Base-by-base conservation (phyloP, 1,140 invertebrate genomes). In the Drosophila persimilis region DNA sequence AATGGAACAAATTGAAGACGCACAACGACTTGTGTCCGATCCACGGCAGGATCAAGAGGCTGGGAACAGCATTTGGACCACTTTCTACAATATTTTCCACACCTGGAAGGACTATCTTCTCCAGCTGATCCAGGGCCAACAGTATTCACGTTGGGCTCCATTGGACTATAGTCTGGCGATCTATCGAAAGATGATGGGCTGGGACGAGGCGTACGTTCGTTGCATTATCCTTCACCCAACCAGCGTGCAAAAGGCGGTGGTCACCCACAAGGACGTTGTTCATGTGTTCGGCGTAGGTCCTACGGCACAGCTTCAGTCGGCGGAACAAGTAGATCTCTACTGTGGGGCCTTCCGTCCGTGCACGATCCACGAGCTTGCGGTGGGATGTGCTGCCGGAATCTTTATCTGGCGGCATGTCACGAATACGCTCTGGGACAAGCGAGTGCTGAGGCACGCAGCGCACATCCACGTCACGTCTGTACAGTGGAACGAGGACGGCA, bases 271-370 rank as follows among this genome's bases (percentile, higher is more conserved):
- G 17, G 65, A 80, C 5, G 7, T 0, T 1, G 71, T 71, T 3
- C 13, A 72, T 26, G 17, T 80, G 5, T 58, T 9, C 0, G 9
- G 20, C 11, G 1, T 1, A 0, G 5, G 3, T 9, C 11, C 22
- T 0, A 17, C 35, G 0, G 7, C n/a, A 0, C 3, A 0, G 0
- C 3, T 74, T 0, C 1, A 7, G 9, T 22, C 31, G 39, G 0
- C 9, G 0, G 17, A 55, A 0, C 76, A 74, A 8, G 5, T 2
- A 17, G 9, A 58, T 6, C 9, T 61, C 6, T 45, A 31, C 24
- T 80, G 77, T 29, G 55, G 8, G 0, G 47, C 60, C 7, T 80
- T 75, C 17, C 65, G 72, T 6, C 77, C 77, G 0, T 70, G 17
- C 4, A 7, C n/a, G 1, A 0, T 3, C 15, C n/a, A 7, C 0